Evolutionary conservation across 2,797 vertebrate species (phyloP).

Genomic region (Enteromius fasciolatus): DNA sequence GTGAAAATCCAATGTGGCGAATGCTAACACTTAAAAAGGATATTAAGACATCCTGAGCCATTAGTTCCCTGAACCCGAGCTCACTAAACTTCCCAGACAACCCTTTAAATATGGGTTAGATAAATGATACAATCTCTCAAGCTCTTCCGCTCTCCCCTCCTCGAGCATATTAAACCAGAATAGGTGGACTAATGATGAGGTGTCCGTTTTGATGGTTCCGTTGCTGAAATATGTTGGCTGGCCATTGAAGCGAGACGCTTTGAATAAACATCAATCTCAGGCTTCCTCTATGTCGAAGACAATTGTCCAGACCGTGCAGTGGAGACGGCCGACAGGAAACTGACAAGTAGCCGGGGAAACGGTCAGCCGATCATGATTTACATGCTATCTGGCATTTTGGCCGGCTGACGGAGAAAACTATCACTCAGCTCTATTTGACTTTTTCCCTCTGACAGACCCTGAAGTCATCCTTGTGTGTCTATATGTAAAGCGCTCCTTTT

Average conservation of each 20-base stretch:
- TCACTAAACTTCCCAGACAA: conserved; percentile 70
- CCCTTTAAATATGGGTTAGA: conserved; percentile 67
- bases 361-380: conserved; percentile 78
- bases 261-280: conserved; percentile 84
- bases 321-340: conserved; percentile 77
- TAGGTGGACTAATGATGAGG: conserved; percentile 69
- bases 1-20: conserved; percentile 68
- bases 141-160: conserved; percentile 55
- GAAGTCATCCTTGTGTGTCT: conserved; percentile 78
- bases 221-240: conserved; percentile 77
- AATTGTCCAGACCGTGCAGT: conserved; percentile 74
- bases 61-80: conserved; percentile 67
- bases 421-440: conserved; percentile 85
- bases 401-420: conserved; percentile 72
- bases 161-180: conserved; percentile 71
- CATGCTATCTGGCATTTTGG: conserved; percentile 79
- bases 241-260: conserved; percentile 60
- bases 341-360: conserved; percentile 75
- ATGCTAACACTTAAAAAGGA: conserved; percentile 69
- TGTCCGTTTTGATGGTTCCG: conserved; percentile 70
- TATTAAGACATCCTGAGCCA: conserved; percentile 70
- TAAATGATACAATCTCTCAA: conserved; percentile 64
- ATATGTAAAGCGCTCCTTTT: conserved; percentile 69
- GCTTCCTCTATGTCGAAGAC: conserved; percentile 66
- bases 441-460: conserved; percentile 76